Evolutionary conservation across 2,113 vertebrate genomes (phyloP).

Genomic region (Murina feae): DNA sequence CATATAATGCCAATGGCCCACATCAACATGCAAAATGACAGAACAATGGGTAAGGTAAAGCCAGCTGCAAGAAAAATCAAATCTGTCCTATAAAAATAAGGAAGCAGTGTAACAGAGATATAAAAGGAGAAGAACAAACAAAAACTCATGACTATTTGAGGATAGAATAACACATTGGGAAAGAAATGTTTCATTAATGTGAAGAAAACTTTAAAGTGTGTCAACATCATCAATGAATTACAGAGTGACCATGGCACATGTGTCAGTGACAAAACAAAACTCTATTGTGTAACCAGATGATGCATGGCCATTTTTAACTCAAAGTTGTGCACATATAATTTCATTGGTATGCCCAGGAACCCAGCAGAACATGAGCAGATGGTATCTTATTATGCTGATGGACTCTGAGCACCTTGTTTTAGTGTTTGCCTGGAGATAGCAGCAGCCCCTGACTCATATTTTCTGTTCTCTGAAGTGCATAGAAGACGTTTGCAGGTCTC

Average conservation of each 20-base stretch:
- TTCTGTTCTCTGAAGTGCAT: background rate
- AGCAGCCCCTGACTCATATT: background rate
- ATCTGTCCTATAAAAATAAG: background rate
- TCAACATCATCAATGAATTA: background rate
- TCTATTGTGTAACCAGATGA: background rate
- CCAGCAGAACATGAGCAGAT: background rate
- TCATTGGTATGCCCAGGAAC: background rate
- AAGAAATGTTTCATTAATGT: background rate
- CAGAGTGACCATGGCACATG: background rate
- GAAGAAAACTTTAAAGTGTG: background rate
- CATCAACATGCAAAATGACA: background rate
- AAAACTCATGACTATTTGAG: background rate
- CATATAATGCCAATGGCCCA: background rate
- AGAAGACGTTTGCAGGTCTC: background rate
- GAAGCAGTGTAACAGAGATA: background rate
- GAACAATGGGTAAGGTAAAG: background rate
- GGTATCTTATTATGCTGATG: background rate
- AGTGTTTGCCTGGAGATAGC: background rate
- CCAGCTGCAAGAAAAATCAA: background rate
- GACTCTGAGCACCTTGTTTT: background rate
- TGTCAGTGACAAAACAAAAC: background rate
- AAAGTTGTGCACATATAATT: background rate
- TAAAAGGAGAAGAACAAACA: background rate
- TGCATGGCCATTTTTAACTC: background rate
- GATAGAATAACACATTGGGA: background rate